Evolutionary conservation across 2,113 vertebrate genomes (phyloP).

Genomic region (Irena cyanogastra): DNA sequence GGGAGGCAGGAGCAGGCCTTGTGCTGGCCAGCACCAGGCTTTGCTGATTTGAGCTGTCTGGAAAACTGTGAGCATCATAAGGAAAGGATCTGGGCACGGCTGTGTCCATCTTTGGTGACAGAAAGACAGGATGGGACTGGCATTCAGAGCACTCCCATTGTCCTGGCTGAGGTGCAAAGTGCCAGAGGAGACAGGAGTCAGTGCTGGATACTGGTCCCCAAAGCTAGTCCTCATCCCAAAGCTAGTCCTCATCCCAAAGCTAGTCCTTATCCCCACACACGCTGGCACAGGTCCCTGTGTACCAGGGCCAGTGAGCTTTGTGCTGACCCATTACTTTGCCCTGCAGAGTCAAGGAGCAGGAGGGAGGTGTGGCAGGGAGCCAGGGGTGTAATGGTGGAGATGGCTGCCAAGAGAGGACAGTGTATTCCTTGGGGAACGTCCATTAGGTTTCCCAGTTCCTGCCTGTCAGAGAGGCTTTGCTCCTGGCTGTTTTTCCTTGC

Average conservation of each 20-base stretch:
- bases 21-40: not conserved
- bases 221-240: not conserved
- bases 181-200: not conserved
- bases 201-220: not conserved
- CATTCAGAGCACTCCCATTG: rapidly evolving
- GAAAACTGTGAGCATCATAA: not conserved
- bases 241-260: not conserved
- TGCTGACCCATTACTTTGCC: not conserved
- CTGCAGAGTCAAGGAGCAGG: not conserved
- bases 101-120: rapidly evolving
- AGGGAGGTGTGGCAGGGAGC: not conserved
- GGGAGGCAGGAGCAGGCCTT: not conserved
- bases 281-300: not conserved
- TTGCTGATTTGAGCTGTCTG: not conserved
- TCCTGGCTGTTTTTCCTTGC: not conserved
- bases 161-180: not conserved
- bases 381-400: not conserved
- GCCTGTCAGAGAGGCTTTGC: not conserved
- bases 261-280: not conserved
- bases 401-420: not conserved
- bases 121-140: not conserved
- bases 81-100: not conserved
- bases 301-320: rapidly evolving
- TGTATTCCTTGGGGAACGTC: not conserved
- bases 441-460: not conserved